phyloP scores from a whole-genome alignment of 2,888 invertebrate genomes.

The Campoletis raptor region DNA sequence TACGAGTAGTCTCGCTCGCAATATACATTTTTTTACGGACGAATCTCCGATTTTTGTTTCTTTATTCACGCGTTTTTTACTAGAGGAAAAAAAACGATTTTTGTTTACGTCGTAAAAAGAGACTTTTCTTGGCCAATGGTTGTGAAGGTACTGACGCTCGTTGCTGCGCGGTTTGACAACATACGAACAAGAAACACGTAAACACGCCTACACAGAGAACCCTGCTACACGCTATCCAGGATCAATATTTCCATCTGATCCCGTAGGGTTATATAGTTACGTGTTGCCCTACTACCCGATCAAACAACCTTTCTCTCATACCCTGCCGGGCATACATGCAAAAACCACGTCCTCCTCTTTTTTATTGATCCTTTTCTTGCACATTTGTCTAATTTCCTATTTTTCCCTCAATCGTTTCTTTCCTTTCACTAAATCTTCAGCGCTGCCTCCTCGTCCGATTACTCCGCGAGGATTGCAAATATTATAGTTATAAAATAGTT shows the following conservation, averaged over 20 bases:
- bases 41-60: neutral
- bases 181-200: constrained; percentile 67
- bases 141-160: constrained; percentile 58
- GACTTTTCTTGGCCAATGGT: constrained; percentile 52
- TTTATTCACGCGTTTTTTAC: neutral
- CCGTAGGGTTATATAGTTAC: constrained; percentile 64
- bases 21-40: neutral
- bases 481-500: too few species aligned
- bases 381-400: constrained; percentile 1
- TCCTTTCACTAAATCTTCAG: constrained; percentile 29
- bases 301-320: constrained; percentile 74
- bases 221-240: constrained; percentile 74
- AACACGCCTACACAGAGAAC: constrained; percentile 38
- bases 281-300: constrained; percentile 78
- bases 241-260: constrained; percentile 83
- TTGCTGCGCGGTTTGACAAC: constrained; percentile 75
- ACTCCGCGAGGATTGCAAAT: neutral
- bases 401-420: constrained; percentile 43
- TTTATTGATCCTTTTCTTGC: constrained; percentile 75
- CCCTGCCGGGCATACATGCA: constrained; percentile 55
- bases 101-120: constrained; percentile 47
- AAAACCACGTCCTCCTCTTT: constrained; percentile 54
- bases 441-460: constrained; percentile 19
- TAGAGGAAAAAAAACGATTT: neutral
- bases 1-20: neutral